Conservation (phyloP, 37 sponge, comb jelly and placozoan genomes). For the Chondrosia reniformis region DNA sequence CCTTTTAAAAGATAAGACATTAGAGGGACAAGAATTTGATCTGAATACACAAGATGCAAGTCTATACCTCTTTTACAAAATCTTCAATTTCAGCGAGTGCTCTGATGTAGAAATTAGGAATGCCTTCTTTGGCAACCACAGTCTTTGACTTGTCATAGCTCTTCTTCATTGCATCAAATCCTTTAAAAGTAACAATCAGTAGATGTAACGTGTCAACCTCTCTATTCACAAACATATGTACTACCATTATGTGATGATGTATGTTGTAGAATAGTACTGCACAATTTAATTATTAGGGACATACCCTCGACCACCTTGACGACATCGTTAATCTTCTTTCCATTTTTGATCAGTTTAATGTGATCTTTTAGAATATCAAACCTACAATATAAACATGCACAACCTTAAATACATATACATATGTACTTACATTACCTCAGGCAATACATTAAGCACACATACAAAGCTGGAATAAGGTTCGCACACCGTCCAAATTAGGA, state of each 20-base stretch:
- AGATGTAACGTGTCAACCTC: no score
- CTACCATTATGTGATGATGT: no score
- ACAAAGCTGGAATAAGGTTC: neutral
- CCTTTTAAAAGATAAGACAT: no score
- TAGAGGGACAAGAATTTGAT: no score
- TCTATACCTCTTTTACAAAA: conserved; percentile 75
- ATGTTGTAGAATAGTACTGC: no score
- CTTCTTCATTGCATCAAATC: conserved; percentile 71
- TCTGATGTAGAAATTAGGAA: conserved; percentile 63
- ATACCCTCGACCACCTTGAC: conserved; percentile 80
- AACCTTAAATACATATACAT: neutral
- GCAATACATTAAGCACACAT: neutral
- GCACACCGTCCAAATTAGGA: neutral
- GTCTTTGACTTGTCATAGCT: conserved; percentile 70
- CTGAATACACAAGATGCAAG: no score
- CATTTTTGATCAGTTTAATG: conserved; percentile 78
- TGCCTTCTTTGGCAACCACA: conserved; percentile 75
- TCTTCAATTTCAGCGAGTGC: conserved; percentile 85
- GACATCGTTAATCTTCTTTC: conserved; percentile 93
- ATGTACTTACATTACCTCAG: no score
- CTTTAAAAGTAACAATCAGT: conserved; percentile 36
- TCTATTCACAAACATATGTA: no score
- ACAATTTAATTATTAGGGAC: no score
- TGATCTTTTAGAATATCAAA: conserved; percentile 81
- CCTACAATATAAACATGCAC: conserved; percentile 17